Evolutionary conservation across 1,140 invertebrate genomes (phyloP), one percentile per base, ranked within the genome.

Genomic region (Sinonovacula constricta): DNA sequence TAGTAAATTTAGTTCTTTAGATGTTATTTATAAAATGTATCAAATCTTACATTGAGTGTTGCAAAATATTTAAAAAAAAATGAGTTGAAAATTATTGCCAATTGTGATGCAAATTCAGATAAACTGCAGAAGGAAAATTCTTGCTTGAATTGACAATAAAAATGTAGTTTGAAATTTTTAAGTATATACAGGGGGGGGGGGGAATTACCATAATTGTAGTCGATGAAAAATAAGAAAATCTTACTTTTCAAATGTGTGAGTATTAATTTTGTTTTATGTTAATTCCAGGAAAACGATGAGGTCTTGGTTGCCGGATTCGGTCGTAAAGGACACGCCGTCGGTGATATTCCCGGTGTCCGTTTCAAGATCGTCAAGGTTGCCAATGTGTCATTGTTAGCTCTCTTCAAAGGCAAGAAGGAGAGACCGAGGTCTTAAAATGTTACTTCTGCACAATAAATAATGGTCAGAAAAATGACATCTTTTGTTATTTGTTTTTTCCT

Each of bases 381-480:
- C 83, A 99, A 99, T 91, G 98, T 99, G 45, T 99, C 98, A 7
- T 94, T 99, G 57, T 94, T 98, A 90, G 99, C 99, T 79, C 93
- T 99, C 80, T 99, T 99, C 93, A 99, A 98, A 93, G 98, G 98
- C 91, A 99, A 99, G 94, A 99, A 99, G 92, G 99, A 99, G 92
- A 94, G 99, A 91, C 99, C 99, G 89, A 95, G 99, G 92, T 99
- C 98, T 91, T 99, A 97, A 96, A 28, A 28, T 78, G 75, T 78
- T 5, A 36, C 14, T 7, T 0, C 53, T 14, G 24, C 56, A 45
- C 24, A 78, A 70, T 69, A 69, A 78, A 77, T 26, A 45, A 45
- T 45, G 39, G 18, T 18, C 39, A 45, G 18, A 18, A 10, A 45
- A 45, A 45, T 18, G 70, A 10, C 18, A 45, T 45, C 18, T 18